A percentile compares a stretch with the other conserved stretches of the same genome.
Evolutionary conservation across 2,113 vertebrate genomes (phyloP).

Genomic region (Menura novaehollandiae): DNA sequence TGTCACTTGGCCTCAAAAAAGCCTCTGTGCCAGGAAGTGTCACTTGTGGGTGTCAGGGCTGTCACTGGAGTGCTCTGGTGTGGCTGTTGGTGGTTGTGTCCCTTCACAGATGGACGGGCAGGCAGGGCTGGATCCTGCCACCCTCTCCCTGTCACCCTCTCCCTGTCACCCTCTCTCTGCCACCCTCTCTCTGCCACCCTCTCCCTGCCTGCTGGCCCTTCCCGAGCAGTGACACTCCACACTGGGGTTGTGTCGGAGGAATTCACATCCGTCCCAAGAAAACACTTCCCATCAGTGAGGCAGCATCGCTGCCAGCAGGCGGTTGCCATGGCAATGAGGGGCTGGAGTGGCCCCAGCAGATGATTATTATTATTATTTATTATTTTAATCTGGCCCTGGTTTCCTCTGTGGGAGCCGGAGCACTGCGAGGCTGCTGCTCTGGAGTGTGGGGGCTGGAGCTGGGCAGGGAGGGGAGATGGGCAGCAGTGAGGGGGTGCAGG

Average conservation of each 20-base stretch:
- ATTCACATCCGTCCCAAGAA: neutral
- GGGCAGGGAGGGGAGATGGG: neutral
- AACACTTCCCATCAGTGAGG: neutral
- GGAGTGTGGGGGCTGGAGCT: rapidly evolving
- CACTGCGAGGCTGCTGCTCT: neutral
- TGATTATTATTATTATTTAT: neutral
- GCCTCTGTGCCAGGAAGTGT: neutral
- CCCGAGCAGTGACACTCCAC: rapidly evolving
- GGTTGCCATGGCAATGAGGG: neutral
- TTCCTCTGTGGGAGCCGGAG: neutral
- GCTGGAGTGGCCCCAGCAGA: neutral
- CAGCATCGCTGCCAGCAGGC: neutral
- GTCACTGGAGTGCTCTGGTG: neutral
- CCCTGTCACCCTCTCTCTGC: neutral
- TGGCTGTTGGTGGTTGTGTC: neutral
- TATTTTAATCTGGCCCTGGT: neutral
- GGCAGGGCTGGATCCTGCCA: neutral
- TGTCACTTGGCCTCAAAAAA: neutral
- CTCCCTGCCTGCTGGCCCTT: neutral
- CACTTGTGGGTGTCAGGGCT: neutral
- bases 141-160: neutral
- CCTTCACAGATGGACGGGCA: neutral
- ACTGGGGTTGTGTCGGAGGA: rapidly evolving
- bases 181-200: neutral
- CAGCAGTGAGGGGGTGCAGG: neutral